Conservation (phyloP, 2,797 vertebrate genomes). For the Sebastes goodei region DNA sequence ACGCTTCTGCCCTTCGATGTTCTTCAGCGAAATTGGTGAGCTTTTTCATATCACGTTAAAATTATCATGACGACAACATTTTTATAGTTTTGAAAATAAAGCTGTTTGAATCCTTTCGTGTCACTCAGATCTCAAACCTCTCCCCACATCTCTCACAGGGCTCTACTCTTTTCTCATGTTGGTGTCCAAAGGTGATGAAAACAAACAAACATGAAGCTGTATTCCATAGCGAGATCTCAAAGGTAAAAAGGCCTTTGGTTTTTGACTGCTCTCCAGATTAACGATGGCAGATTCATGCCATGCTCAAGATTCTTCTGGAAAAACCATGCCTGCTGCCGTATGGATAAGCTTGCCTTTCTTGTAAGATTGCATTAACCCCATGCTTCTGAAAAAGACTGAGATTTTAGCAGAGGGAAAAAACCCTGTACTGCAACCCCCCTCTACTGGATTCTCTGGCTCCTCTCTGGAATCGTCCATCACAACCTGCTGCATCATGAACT, state of each 20-base stretch:
- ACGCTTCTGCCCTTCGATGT: conserved; percentile 28
- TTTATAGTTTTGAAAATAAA: background rate
- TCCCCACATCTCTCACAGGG: conserved; percentile 26
- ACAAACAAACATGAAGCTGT: conserved; percentile 48
- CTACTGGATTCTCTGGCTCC: conserved; percentile 25
- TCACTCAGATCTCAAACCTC: background rate
- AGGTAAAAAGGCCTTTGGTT: conserved; percentile 31
- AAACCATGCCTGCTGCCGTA: conserved; percentile 41
- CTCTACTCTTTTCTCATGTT: conserved; percentile 27
- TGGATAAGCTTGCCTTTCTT: conserved; percentile 71
- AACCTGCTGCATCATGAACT: conserved; percentile 44
- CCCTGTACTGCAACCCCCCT: background rate
- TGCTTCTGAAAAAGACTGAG: conserved; percentile 52
- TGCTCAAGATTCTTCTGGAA: conserved; percentile 20
- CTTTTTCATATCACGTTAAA: background rate
- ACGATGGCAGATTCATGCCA: background rate
- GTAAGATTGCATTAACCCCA: conserved; percentile 57
- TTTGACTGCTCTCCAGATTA: conserved; percentile 37
- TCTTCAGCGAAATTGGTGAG: conserved; percentile 68
- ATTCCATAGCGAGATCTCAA: conserved; percentile 32
- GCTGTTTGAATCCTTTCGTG: no score
- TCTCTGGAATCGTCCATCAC: background rate
- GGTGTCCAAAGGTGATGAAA: conserved; percentile 46
- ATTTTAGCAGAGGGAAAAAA: conserved; percentile 28
- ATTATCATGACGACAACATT: background rate